Percentiles rank a stretch among this genome's conserved stretches.
These are phyloP conservation scores for Macropodus opercularis DNA, from an alignment of 2,797 vertebrate species.

Conservation along the genomic window DNA sequence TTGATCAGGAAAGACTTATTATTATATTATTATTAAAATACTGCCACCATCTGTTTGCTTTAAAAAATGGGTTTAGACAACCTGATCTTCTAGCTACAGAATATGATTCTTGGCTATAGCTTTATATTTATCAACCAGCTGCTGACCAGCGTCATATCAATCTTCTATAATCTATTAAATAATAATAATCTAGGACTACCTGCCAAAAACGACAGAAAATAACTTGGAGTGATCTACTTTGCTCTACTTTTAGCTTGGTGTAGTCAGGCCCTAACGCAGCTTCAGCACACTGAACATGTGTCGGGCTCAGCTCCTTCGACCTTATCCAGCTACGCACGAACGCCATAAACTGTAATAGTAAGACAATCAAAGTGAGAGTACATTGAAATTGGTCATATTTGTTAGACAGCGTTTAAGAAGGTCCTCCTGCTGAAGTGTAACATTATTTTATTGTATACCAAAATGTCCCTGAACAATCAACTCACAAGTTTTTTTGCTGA, in stretches of 20 bases:
- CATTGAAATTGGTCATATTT: slow-evolving; percentile 1
- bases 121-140: not conserved
- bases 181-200: not conserved
- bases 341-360: not conserved
- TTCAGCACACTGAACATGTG: not conserved
- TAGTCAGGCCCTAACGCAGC: slow-evolving; percentile 1
- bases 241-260: not conserved
- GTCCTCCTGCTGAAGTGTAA: slow-evolving; percentile 7
- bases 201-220: not conserved
- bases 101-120: not conserved
- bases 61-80: too few species aligned
- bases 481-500: slow-evolving; percentile 17
- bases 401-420: slow-evolving; percentile 1
- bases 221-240: not conserved
- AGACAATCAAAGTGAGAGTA: slow-evolving; percentile 9
- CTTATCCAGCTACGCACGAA: not conserved
- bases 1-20: too few species aligned
- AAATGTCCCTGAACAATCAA: slow-evolving; percentile 19
- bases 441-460: slow-evolving; percentile 8
- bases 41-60: too few species aligned
- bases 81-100: not conserved
- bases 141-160: not conserved
- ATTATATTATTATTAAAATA: too few species aligned
- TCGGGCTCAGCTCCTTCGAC: not conserved
- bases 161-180: not conserved